Base-by-base conservation (phyloP, 1,140 invertebrate genomes). In the Daktulosphaira vitifoliae region DNA sequence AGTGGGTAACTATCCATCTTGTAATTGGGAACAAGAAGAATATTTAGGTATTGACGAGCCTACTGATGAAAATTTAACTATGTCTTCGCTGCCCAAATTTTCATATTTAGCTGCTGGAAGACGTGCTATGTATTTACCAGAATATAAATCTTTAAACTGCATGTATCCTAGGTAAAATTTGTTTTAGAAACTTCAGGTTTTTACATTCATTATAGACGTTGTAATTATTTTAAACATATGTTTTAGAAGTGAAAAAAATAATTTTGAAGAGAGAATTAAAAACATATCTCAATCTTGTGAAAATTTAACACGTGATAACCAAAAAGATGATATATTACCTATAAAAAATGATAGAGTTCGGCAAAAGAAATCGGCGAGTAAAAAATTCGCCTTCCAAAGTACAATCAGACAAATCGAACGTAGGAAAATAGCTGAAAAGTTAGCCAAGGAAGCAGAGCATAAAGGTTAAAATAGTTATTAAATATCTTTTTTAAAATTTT, bases 91-190 rank as follows among this genome's bases (percentile, higher is more conserved):
- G 22, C 78, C 78, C 3, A 78, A 76, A 9, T 78, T 76, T 64
- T 76, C 76, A 5, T 78, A 78, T 44, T 68, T 78, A 13, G 73
- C 74, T 16, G 78, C 80, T 53, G 81, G 82, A 3, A 82, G 84
- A 1, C 83, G 86, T 71, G 81, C 89, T 7, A 89, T 90, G 84
- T 90, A 90, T 74, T 77, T 90, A 29, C 88, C 88, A 0, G 82
- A 84, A 51, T 81, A 82, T 53, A 70, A 70, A 29, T 66, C 48
- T 2, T 56, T 66, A 8, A 68, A 65, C 51, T 66, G 65, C 25
- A 51, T 62, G 38, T 62, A 62, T 33, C 42, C 42, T 13, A 62
- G 44, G 56, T 62, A 62, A 20, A 48, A n/a, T 33, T 33, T 33
- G 29, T 33, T 33, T 33, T 33, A 33, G 29, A n/a, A n/a, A n/a